Percentiles rank a stretch among this genome's conserved stretches.
Evolutionary conservation across 2,113 vertebrate species (phyloP).

Genomic region (Brachyhypopomus occidentalis): DNA sequence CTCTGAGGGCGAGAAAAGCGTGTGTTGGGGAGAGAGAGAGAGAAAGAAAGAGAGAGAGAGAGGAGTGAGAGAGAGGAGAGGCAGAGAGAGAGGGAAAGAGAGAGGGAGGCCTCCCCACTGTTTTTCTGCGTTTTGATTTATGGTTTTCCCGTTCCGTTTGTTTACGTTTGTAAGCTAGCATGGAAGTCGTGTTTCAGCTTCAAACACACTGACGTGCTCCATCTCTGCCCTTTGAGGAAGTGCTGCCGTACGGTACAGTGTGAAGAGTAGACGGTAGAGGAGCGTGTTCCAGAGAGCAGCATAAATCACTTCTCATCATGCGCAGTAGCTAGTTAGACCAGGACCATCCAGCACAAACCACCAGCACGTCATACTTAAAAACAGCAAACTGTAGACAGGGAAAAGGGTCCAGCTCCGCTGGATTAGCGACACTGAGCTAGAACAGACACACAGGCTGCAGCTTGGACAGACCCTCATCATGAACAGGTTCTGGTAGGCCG

Average conservation of each 20-base stretch:
- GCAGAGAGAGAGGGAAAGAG: conserved; percentile 15
- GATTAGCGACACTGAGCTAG: no score
- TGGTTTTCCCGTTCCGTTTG: conserved; percentile 53
- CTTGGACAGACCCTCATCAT: not conserved
- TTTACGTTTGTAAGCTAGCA: conserved; percentile 53
- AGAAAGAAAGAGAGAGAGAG: no score
- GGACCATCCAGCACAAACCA: not conserved
- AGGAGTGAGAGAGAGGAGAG: no score
- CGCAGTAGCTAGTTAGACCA: not conserved
- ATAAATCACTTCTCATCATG: conserved; percentile 5
- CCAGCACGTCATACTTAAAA: not conserved
- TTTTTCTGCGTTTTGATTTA: conserved; percentile 47
- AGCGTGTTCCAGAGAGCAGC: no score
- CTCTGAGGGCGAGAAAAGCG: conserved; percentile 31
- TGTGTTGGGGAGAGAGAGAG: no score
- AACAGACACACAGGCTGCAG: not conserved
- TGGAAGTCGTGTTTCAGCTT: conserved; percentile 48
- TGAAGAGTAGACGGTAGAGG: not conserved
- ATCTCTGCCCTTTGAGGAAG: conserved; percentile 33
- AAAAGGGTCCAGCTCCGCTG: no score
- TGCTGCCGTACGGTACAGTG: conserved; percentile 14
- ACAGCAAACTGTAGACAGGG: not conserved
- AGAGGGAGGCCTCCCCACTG: conserved; percentile 24
- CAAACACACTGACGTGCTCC: conserved; percentile 40
- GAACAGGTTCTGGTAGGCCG: not conserved